Base-by-base conservation (phyloP, 1,140 invertebrate genomes). In the Arion vulgaris region DNA sequence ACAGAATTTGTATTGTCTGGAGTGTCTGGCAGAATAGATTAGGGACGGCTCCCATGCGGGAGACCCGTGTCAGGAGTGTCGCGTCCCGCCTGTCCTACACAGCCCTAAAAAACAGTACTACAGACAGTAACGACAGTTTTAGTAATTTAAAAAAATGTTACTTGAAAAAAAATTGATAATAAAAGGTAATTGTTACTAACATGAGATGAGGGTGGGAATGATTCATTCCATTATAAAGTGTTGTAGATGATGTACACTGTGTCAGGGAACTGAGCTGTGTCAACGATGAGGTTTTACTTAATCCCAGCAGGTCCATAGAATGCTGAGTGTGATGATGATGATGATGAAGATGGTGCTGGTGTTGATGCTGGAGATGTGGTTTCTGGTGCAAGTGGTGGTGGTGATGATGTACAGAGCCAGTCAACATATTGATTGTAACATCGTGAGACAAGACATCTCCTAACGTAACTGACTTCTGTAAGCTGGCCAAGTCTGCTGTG, bases 221-320 rank as follows among this genome's bases (percentile, higher is more conserved):
- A 32, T 36, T 79, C 62, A 39, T 49, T 39, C 80, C 83, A 72
- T 82, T 84, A 62, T 69, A 84, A 0, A 84, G 68, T 28, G 69
- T 39, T 13, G 77, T 36, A 19, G 69, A 28, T 26, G 75, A 41
- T 36, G 57, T 0, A 39, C 41, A 38, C 49, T 84, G 73, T 7
- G 71, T 13, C 36, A 74, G 15, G 11, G 75, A 51, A 53, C 78
- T 79, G 45, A 71, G 79, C 73, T 69, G 79, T 9, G 71, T 45
- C 32, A 82, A 28, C 0, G 82, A 68, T 23, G 82, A 73, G n/a
- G 85, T 86, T 69, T 86, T 86, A 72, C 81, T 90, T 45, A 91
- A 82, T n/a, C 89, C 89, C 32, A 90, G 84, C 5, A 91, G 83
- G 49, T 90, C 89, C 36, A 88, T 66, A n/a, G 88, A 83, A 32